phyloP scores from a whole-genome alignment of 2,888 invertebrate genomes.

The Epirrhoe alternata region DNA sequence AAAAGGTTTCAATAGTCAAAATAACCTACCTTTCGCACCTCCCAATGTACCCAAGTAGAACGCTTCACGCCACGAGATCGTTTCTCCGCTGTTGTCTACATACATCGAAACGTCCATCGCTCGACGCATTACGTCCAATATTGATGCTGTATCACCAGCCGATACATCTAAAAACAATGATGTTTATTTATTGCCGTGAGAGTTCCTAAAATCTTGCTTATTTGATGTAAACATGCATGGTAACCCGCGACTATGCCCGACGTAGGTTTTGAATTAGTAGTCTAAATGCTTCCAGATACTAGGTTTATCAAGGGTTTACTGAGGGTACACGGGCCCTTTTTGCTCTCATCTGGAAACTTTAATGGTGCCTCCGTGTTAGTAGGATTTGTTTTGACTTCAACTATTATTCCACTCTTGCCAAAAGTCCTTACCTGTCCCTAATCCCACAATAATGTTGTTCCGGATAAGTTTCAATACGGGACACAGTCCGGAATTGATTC shows the following conservation, averaged over 20 bases:
- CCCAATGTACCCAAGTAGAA: conserved; percentile 95
- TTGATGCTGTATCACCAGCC: conserved; percentile 91
- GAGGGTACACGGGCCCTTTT: no score
- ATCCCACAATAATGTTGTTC: conserved; percentile 89
- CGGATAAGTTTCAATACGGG: conserved; percentile 88
- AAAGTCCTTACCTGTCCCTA: conserved; percentile 90
- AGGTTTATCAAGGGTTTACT: no score
- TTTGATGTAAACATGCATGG: no score
- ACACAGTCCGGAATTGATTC: conserved; percentile 92
- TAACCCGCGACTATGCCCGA: no score
- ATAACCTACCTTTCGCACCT: conserved; percentile 89
- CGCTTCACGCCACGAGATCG: conserved; percentile 87
- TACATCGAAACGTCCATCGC: conserved; percentile 90
- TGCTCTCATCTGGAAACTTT: no score
- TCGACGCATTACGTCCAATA: conserved; percentile 90
- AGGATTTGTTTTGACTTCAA: no score
- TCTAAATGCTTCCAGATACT: no score
- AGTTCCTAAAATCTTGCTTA: no score
- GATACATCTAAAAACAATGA: conserved; percentile 89
- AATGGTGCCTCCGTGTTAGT: no score
- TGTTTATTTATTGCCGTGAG: background rate
- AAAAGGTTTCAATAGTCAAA: background rate
- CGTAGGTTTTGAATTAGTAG: no score
- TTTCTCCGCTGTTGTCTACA: conserved; percentile 66
- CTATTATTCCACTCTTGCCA: no score